These are phyloP conservation scores for Cylas formicarius DNA, from an alignment of 1,140 invertebrate species.

Conservation along the genomic window DNA sequence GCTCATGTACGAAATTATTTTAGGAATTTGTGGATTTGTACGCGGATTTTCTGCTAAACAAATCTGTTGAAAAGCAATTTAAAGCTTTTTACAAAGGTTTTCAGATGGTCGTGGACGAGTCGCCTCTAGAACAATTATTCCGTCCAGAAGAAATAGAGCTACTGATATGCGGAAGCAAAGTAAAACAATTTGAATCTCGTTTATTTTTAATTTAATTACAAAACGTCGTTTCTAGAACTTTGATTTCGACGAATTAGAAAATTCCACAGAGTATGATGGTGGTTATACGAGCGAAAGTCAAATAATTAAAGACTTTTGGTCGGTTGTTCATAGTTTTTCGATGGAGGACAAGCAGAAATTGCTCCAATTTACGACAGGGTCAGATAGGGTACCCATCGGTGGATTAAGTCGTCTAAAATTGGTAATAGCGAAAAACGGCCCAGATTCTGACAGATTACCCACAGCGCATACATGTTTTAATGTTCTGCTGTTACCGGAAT, in stretches of 20 bases:
- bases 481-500: conserved; percentile 85
- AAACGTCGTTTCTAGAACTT: conserved; percentile 32
- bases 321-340: conserved; percentile 80
- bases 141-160: conserved; percentile 89
- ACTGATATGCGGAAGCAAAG: conserved; percentile 79
- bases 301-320: conserved; percentile 89
- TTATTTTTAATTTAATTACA: conserved; percentile 3
- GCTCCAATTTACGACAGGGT: conserved; percentile 89
- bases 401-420: conserved; percentile 86
- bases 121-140: conserved; percentile 76
- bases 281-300: conserved; percentile 79
- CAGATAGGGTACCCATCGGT: conserved; percentile 87
- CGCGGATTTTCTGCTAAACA: conserved; percentile 82
- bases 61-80: conserved; percentile 81
- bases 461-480: conserved; percentile 96
- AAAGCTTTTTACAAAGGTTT: conserved; percentile 86
- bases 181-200: conserved; percentile 57
- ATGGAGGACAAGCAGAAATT: conserved; percentile 83
- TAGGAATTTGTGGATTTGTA: conserved; percentile 85
- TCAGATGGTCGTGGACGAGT: conserved; percentile 80
- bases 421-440: conserved; percentile 69
- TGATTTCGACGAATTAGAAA: conserved; percentile 60
- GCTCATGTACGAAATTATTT: too few relatives aligned
- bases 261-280: conserved; percentile 87
- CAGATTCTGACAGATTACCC: conserved; percentile 71